These are phyloP conservation scores for Acanthaster planci DNA, from an alignment of 35 echinoderm and acorn worm genomes.

Conservation along the genomic window DNA sequence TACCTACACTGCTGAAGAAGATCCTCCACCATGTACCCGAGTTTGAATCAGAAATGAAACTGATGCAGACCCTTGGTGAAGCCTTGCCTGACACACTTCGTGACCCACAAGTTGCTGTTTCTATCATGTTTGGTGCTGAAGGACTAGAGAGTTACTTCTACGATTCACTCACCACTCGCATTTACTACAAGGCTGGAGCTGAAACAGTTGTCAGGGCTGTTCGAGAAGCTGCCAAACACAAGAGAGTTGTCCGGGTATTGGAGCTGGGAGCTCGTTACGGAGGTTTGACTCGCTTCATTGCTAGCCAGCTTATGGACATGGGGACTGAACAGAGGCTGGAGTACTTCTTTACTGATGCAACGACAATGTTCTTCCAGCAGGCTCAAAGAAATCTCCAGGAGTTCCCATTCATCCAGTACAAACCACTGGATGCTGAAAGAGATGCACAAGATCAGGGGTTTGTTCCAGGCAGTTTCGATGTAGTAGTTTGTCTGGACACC, in stretches of 20 bases:
- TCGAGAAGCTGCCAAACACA: constrained; percentile 57
- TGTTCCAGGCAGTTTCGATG: constrained; percentile 78
- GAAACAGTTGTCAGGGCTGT: constrained; percentile 75
- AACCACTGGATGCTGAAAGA: constrained; percentile 82
- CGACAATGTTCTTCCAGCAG: constrained; percentile 90
- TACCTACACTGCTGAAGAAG: constrained; percentile 58
- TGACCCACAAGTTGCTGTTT: constrained; percentile 75
- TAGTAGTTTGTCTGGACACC: constrained; percentile 84
- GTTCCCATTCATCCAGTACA: constrained; percentile 82
- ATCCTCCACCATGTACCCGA: constrained; percentile 64
- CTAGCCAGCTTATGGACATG: constrained; percentile 61
- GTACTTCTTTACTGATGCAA: constrained; percentile 93
- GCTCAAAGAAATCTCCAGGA: constrained; percentile 57
- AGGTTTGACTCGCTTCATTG: constrained; percentile 79
- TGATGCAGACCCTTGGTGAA: constrained; percentile 80
- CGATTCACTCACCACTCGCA: constrained; percentile 76
- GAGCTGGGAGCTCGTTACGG: constrained; percentile 92
- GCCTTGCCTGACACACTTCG: constrained; percentile 73
- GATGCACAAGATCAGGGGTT: constrained; percentile 80
- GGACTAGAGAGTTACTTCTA: constrained; percentile 84
- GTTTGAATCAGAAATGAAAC: constrained; percentile 67
- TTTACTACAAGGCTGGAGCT: constrained; percentile 83
- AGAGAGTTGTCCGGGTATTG: constrained; percentile 74
- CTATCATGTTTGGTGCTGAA: constrained; percentile 76
- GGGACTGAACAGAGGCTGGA: constrained; percentile 76